Conservation (phyloP, 1,140 invertebrate genomes). For the Lepidurus arcticus region DNA sequence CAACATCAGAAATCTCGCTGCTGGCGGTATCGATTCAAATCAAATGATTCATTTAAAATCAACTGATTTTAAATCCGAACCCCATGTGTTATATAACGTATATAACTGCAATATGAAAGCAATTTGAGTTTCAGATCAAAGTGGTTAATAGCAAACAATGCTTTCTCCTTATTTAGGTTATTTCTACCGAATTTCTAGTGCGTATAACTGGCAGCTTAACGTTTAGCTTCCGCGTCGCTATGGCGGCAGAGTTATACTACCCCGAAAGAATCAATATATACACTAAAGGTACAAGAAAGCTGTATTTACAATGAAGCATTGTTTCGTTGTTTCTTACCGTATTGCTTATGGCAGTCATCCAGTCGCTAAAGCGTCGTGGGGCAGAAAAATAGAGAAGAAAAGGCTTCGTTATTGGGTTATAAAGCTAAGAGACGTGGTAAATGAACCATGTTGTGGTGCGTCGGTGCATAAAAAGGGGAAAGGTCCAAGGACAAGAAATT, state of each 20-base stretch:
- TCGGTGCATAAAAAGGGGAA: background rate
- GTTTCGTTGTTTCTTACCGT: conserved; percentile 52
- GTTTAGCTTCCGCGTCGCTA: background rate
- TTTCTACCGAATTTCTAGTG: no score
- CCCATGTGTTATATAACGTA: no score
- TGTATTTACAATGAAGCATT: background rate
- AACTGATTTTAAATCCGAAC: no score
- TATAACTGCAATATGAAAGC: no score
- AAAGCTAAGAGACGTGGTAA: background rate
- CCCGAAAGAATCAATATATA: background rate
- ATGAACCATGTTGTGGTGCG: background rate
- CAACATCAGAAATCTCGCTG: no score
- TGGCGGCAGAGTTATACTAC: background rate
- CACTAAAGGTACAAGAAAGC: background rate
- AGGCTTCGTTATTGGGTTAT: background rate
- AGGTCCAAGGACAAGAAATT: background rate
- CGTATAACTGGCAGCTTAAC: background rate
- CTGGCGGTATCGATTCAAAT: no score
- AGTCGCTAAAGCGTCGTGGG: conserved; percentile 49
- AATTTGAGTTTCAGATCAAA: no score
- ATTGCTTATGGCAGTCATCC: conserved; percentile 64
- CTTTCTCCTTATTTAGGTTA: no score
- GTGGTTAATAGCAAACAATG: no score
- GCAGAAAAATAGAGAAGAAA: conserved; percentile 41
- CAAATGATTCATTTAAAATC: no score